Evolutionary conservation across 1,140 invertebrate species (phyloP), one percentile per base, ranked within the genome.

Genomic region (Nasonia giraulti): DNA sequence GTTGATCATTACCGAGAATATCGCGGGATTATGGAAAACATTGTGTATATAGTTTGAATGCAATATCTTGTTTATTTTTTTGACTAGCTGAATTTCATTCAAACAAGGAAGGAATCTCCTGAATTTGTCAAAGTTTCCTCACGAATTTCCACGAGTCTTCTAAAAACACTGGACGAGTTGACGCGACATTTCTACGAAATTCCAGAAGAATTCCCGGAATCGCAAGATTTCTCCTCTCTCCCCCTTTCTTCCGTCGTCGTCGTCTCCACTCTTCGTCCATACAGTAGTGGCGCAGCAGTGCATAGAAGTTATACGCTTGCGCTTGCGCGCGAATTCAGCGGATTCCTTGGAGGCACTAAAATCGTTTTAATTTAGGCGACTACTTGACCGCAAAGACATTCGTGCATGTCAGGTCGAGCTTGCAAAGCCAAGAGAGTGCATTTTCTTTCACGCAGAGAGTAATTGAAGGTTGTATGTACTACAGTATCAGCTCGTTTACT

Each of bases 361-460:
- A 86, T 86, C 76, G 81, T 75, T 86, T 86, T 86, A 86, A 83
- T 86, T 82, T 82, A 80, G 82, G 85, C 81, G 33, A 80, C 78
- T 66, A 66, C 78, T 80, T 80, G 62, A 80, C 78, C 78, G 37
- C 62, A 80, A 62, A 23, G 62, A 23, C 78, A 44, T 44, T 37
- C 50, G 31, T 44, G 50, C 37, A 44, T 44, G 37, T 69, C 31
- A 17, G 23, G 20, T 3, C 17, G 27, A 69, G 8, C 37, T 44
- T 23, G 31, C 40, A 69, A 62, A 17, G 20, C 4, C 55, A 80
- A 80, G 78, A 69, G 69, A 12, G 27, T n/a, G 33, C 31, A 3
- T 66, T 62, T 33, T 40, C 17, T 75, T 75, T 3, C 14, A 10
- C 73, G 12, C 12, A 33, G 73, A 2, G 8, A 2, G 17, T 44